Percentiles rank a stretch among this genome's conserved stretches.
Conservation (phyloP, 2,888 invertebrate species). For the Xestia c-nigrum region DNA sequence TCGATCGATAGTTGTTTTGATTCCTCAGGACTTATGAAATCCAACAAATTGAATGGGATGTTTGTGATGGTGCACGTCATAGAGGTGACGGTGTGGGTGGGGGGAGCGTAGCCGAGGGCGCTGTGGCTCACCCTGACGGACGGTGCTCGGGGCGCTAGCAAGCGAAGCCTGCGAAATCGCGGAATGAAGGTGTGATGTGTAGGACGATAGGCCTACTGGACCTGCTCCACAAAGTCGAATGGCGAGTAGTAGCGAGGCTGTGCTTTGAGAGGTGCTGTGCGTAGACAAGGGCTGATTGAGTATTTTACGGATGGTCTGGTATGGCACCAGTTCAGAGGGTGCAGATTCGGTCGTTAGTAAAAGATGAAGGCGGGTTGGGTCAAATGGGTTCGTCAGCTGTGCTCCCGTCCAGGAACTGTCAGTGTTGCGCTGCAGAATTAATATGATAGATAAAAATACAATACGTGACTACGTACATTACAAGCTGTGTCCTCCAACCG, state of each 20-base stretch:
- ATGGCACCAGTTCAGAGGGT: background rate
- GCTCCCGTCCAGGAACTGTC: background rate
- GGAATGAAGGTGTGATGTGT: background rate
- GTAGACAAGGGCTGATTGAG: too few species aligned
- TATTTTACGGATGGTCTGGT: background rate
- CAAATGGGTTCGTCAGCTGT: background rate
- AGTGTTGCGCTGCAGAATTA: background rate
- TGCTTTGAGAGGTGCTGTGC: too few species aligned
- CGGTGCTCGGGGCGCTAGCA: too few species aligned
- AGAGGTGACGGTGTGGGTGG: constrained; percentile 15
- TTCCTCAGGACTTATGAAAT: too few species aligned
- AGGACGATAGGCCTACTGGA: background rate
- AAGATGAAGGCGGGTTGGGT: background rate
- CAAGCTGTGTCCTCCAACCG: too few species aligned
- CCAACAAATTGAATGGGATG: accelerated
- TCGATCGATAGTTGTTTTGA: too few species aligned
- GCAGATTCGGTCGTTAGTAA: background rate
- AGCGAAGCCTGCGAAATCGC: background rate
- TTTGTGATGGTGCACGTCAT: too few species aligned
- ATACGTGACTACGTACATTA: background rate
- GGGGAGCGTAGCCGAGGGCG: background rate
- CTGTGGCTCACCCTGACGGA: too few species aligned
- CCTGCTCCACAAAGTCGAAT: too few species aligned
- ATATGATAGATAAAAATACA: background rate
- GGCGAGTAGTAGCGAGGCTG: too few species aligned